Conservation (phyloP, 2,113 vertebrate species). For the Leptocoma aspasia region DNA sequence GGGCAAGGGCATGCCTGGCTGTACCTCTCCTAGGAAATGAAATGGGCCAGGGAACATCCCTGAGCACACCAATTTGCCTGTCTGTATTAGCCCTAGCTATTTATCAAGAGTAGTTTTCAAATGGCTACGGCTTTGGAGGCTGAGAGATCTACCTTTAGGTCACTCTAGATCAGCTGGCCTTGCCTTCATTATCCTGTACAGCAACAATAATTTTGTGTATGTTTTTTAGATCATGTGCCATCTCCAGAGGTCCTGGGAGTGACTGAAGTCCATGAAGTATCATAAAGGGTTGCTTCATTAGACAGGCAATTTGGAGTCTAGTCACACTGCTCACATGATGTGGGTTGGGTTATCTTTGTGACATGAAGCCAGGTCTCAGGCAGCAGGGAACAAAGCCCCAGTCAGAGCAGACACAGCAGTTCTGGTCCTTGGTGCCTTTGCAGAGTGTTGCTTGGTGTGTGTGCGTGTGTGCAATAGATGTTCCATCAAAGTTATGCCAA, state of each 20-base stretch:
- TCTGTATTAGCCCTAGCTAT: background rate
- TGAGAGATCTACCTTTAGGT: background rate
- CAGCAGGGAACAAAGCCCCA: background rate
- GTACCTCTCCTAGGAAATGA: background rate
- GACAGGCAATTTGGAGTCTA: background rate
- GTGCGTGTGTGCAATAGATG: background rate
- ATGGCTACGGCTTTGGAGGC: background rate
- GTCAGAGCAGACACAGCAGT: background rate
- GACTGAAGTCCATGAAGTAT: background rate
- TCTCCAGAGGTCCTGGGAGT: background rate
- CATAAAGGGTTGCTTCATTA: background rate
- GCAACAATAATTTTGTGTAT: background rate
- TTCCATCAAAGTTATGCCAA: background rate
- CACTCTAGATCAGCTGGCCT: background rate
- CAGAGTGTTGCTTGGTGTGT: background rate
- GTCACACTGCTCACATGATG: background rate
- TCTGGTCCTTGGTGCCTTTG: background rate
- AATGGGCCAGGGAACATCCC: background rate
- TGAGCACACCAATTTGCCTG: background rate
- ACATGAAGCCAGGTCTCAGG: background rate
- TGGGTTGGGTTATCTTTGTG: background rate
- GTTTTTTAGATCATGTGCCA: background rate
- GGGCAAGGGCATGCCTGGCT: background rate
- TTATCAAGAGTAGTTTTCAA: background rate
- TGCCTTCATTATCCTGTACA: background rate